Base-by-base conservation (phyloP, 2,113 vertebrate genomes). In the Corydoras maculifer region DNA sequence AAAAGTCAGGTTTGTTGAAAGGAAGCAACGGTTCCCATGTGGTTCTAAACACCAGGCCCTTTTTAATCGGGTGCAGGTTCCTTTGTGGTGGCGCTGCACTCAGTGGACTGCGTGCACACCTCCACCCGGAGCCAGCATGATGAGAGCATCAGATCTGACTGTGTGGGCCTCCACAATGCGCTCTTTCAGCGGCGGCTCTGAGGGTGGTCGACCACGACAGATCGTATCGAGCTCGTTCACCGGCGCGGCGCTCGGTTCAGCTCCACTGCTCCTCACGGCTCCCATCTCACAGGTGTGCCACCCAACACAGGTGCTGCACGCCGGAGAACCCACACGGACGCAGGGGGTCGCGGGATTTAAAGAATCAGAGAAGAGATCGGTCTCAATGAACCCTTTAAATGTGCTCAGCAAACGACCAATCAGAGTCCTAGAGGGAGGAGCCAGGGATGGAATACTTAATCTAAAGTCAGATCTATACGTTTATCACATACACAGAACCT, bases 161-260 rank as follows among this genome's bases (percentile, higher is more conserved):
- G 70, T 71, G 53, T 61, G 60, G 60, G 58, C 68, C 49, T 49
- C 68, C 7, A 77, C 75, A 77, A 77, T 80, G 43, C 72, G 50
- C 29, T 43, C 75, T 75, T 77, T 81, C 74, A 76, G 61, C 69
- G 43, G 13, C 25, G 53, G 58, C 71, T 71, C 65, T 43, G 50
- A 72, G 71, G 79, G 77, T 81, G 77, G 77, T 78, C 79, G 18
- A 25, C 54, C 73, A 35, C 11, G 35, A 48, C 68, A 68, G 79
- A 81, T 81, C 75, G 70, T 72, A 81, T 77, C 75, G 72, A 62
- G 64, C 51, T 53, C 9, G 69, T 75, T 66, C 65, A 67, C 65
- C 35, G 64, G 62, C 51, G 35, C 43, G 11, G 29, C 14, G 15
- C 48, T 51, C 6, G 11, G 62, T 54, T 54, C 55, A 74, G 25